These are phyloP conservation scores for Uria aalge DNA, from an alignment of 2,113 vertebrate genomes.

Conservation along the genomic window DNA sequence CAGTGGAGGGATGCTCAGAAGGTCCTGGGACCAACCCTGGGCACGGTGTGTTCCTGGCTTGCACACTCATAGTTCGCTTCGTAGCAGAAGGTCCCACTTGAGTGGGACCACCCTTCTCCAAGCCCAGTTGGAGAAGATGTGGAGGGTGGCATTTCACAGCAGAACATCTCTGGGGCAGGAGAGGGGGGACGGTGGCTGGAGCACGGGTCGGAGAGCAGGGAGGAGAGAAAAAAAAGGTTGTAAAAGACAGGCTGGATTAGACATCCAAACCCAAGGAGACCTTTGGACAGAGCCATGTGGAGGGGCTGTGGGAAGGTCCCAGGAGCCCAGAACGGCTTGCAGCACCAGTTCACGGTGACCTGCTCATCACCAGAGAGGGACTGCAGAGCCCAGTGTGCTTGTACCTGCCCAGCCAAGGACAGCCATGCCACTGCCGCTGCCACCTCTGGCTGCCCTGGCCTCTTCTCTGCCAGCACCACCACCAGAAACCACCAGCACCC, in stretches of 20 bases:
- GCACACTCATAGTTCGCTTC: neutral
- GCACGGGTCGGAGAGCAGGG: neutral
- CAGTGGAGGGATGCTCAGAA: neutral
- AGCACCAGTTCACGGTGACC: neutral
- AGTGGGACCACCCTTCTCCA: neutral
- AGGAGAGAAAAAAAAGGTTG: neutral
- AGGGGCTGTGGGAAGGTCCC: neutral
- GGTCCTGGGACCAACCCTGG: fast-evolving
- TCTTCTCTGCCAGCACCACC: neutral
- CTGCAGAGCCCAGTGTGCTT: neutral
- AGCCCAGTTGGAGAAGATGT: neutral
- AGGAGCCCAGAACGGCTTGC: neutral
- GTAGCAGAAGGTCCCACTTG: neutral
- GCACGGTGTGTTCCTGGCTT: fast-evolving
- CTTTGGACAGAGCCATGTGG: neutral
- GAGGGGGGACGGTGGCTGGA: neutral
- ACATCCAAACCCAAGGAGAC: neutral
- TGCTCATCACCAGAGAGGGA: neutral
- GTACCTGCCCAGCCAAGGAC: neutral
- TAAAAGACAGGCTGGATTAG: neutral
- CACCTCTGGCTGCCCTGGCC: neutral
- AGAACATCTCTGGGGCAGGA: neutral
- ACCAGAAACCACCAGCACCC: neutral
- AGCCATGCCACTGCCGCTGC: neutral
- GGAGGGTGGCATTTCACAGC: neutral